A percentile compares a stretch with the other conserved stretches of the same genome.
Conservation (phyloP, 2,113 vertebrate genomes). For the Thomomys bottae region DNA sequence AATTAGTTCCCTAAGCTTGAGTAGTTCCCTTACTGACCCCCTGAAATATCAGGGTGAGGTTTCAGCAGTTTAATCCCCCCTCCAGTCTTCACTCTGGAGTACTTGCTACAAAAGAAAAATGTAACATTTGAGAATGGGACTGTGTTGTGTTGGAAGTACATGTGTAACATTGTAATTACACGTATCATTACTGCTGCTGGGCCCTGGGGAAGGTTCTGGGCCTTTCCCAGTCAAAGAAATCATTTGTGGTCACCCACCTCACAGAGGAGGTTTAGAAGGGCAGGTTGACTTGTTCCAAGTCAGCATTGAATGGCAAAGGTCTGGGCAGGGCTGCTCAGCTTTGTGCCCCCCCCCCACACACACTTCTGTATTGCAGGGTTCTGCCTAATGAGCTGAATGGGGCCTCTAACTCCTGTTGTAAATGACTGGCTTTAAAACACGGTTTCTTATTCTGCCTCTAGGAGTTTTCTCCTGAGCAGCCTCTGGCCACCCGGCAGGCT, state of each 20-base stretch:
- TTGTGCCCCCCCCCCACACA: not conserved
- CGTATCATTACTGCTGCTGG: too few species aligned
- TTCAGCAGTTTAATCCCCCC: not conserved
- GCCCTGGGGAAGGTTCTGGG: too few species aligned
- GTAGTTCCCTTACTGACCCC: not conserved
- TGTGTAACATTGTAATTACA: not conserved
- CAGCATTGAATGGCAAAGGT: not conserved
- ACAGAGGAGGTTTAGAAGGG: not conserved
- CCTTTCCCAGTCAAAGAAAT: not conserved
- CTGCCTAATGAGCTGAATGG: not conserved
- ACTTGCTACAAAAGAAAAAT: not conserved
- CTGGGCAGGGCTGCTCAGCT: not conserved
- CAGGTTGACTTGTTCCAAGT: not conserved
- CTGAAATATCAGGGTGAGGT: not conserved
- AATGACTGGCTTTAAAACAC: not conserved
- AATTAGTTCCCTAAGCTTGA: not conserved
- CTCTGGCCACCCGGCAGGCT: not conserved
- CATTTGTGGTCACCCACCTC: too few species aligned
- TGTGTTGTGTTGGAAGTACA: not conserved
- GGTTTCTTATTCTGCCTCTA: accelerated
- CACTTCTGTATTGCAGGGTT: not conserved
- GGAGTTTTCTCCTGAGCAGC: not conserved
- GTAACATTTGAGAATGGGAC: not conserved
- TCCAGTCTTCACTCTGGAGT: not conserved
- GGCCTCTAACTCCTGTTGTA: too few species aligned